A percentile compares a stretch with the other conserved stretches of the same genome.
Conservation (phyloP, 2,797 vertebrate species). For the Furcifer pardalis region DNA sequence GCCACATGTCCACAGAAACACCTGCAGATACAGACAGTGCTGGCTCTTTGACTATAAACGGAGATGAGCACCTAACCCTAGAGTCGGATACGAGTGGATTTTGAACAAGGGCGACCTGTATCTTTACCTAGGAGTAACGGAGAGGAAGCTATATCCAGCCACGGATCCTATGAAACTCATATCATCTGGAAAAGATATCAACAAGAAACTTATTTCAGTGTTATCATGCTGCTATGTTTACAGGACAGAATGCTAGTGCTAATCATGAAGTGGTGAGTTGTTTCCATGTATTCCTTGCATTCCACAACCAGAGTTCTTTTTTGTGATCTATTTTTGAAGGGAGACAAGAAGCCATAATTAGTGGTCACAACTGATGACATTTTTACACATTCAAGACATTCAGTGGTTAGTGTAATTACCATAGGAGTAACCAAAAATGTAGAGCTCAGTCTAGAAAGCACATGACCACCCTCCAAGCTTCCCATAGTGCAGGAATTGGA, state of each 20-base stretch:
- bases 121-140: no score
- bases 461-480: neutral
- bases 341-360: neutral
- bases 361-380: neutral
- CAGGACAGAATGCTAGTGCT: neutral
- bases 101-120: no score
- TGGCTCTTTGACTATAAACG: no score
- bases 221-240: neutral
- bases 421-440: neutral
- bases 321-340: neutral
- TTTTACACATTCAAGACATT: neutral
- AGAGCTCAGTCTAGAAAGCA: neutral
- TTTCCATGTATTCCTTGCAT: neutral
- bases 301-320: neutral
- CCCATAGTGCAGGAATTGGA: neutral
- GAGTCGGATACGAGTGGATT: no score
- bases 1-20: no score
- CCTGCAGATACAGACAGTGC: no score
- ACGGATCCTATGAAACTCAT: neutral
- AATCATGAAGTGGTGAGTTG: neutral
- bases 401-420: neutral
- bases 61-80: no score
- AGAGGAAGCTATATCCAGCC: neutral
- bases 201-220: neutral
- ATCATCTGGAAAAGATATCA: neutral